Evolutionary conservation across 2,113 vertebrate genomes (phyloP).

Genomic region (Crotalus viridis): DNA sequence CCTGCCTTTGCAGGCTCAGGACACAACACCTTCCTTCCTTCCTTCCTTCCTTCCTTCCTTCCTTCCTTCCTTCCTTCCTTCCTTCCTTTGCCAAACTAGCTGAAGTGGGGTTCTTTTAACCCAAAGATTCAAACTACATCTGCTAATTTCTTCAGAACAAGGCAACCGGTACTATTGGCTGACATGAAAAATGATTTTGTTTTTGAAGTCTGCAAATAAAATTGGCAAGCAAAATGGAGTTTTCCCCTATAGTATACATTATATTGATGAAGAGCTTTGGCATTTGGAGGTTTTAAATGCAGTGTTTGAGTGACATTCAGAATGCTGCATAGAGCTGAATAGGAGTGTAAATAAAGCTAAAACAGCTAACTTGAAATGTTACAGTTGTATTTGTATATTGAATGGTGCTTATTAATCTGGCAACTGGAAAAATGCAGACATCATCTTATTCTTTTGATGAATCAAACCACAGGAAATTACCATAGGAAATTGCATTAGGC

Average conservation of each 20-base stretch:
- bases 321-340: background rate
- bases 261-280: constrained; percentile 17
- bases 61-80: background rate
- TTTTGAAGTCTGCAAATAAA: background rate
- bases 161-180: background rate
- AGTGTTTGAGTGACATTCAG: background rate
- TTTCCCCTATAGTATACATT: background rate
- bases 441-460: constrained; percentile 28
- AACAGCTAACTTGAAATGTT: constrained; percentile 21
- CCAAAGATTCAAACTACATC: background rate
- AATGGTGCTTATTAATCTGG: constrained; percentile 27
- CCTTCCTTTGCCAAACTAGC: background rate
- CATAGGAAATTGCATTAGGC: constrained; percentile 43
- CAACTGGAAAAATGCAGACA: constrained; percentile 24
- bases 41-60: too few species aligned
- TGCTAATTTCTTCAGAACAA: background rate
- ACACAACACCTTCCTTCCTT: too few species aligned
- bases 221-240: background rate
- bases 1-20: too few species aligned
- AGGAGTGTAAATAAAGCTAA: constrained; percentile 10
- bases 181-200: background rate
- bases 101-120: background rate
- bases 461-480: constrained; percentile 40
- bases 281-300: constrained; percentile 1
- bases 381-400: constrained; percentile 26